Conservation (phyloP, 2,113 vertebrate genomes). For the Hucho hucho region DNA sequence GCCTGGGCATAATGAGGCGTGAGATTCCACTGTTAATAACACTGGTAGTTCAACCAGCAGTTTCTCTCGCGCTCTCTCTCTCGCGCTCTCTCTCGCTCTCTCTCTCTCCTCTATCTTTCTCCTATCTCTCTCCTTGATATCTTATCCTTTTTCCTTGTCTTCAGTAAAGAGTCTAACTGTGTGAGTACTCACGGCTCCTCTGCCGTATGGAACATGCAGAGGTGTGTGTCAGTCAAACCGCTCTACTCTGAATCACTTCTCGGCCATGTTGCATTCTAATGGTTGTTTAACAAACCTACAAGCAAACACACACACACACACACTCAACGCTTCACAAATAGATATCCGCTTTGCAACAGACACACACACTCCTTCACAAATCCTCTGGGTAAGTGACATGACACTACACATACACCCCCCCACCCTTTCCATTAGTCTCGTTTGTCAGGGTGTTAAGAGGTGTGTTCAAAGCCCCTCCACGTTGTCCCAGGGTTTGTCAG, state of each 20-base stretch:
- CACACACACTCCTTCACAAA: background rate
- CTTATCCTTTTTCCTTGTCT: background rate
- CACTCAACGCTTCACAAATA: background rate
- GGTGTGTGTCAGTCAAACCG: slow-evolving; percentile 2
- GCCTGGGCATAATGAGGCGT: slow-evolving; percentile 42
- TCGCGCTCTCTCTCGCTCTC: background rate
- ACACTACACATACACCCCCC: background rate
- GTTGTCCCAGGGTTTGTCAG: background rate
- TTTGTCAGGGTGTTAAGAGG: background rate
- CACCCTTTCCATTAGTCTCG: too few relatives aligned
- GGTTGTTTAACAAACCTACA: slow-evolving; percentile 43
- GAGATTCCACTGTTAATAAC: slow-evolving; percentile 33
- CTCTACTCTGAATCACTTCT: slow-evolving; percentile 13
- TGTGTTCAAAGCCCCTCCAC: background rate
- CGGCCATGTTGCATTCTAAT: slow-evolving; percentile 45
- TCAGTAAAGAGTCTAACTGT: background rate
- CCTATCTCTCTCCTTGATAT: background rate
- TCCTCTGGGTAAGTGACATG: slow-evolving; percentile 36
- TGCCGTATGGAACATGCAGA: background rate
- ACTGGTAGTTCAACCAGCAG: background rate
- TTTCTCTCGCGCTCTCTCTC: background rate
- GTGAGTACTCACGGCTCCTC: background rate
- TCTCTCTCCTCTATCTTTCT: background rate
- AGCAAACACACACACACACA: background rate
- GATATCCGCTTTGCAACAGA: too few relatives aligned